Evolutionary conservation across 2,113 vertebrate species (phyloP).

Genomic region (Urocitellus parryii): DNA sequence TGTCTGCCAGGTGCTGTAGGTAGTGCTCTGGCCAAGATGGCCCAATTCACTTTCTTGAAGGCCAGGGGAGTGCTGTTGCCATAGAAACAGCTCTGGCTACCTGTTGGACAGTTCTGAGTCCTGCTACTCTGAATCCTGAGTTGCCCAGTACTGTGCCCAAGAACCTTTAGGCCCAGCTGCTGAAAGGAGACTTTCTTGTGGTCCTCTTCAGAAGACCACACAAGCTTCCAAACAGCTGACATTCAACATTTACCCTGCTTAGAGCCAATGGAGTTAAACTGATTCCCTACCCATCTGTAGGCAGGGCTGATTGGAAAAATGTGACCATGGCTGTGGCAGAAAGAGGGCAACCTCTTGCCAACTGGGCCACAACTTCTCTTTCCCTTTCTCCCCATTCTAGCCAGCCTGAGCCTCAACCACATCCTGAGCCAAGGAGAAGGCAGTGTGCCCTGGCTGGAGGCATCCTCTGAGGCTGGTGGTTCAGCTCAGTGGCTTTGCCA

Average conservation of each 20-base stretch:
- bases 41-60: not conserved
- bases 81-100: not conserved
- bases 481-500: not conserved
- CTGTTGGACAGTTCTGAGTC: not conserved
- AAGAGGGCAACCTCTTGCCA: not conserved
- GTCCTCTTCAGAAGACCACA: constrained; percentile 62
- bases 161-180: not conserved
- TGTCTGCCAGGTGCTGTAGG: not conserved
- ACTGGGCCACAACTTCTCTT: not conserved
- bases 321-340: not conserved
- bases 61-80: not conserved
- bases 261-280: not conserved
- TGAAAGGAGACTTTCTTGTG: constrained; percentile 58
- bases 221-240: constrained; percentile 74
- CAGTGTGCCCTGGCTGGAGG: not conserved
- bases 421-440: not conserved
- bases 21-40: not conserved
- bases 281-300: constrained; percentile 59
- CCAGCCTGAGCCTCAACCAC: not conserved
- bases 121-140: not conserved
- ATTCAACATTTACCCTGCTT: constrained; percentile 42
- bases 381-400: not conserved
- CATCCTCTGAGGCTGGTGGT: not conserved
- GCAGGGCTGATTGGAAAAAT: constrained; percentile 69
- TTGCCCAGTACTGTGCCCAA: not conserved